Conservation (phyloP, 2,888 invertebrate species). For the Aphodius granarius region DNA sequence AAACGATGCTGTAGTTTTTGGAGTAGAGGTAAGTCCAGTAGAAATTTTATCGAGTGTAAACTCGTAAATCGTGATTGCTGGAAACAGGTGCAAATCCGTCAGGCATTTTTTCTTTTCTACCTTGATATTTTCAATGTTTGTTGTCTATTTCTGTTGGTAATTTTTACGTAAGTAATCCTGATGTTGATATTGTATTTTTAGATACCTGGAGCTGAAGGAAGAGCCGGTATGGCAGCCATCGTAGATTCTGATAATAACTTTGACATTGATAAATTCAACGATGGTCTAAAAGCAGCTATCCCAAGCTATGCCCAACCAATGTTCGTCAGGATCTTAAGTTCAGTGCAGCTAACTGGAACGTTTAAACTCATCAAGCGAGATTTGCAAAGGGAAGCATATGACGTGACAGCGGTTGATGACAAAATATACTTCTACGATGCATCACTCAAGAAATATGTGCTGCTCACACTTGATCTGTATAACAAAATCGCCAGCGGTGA, state of each 20-base stretch:
- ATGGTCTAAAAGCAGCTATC: constrained; percentile 69
- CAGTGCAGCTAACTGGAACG: constrained; percentile 84
- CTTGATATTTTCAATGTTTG: no score
- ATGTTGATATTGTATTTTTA: constrained; percentile 45
- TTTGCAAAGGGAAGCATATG: constrained; percentile 82
- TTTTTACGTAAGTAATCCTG: no score
- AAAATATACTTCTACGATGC: constrained; percentile 64
- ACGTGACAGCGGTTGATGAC: constrained; percentile 72
- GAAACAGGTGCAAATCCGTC: no score
- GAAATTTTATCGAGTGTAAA: not conserved
- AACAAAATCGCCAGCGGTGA: constrained; percentile 44
- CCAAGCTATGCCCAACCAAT: constrained; percentile 88
- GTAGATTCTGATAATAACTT: constrained; percentile 68
- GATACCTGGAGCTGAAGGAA: constrained; percentile 80
- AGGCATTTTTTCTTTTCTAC: no score
- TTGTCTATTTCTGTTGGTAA: no score
- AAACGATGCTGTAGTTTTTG: constrained; percentile 80
- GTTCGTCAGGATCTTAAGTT: constrained; percentile 77
- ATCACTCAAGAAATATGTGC: constrained; percentile 43
- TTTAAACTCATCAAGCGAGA: constrained; percentile 92
- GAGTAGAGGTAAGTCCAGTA: constrained; percentile 80
- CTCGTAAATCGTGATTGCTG: no score
- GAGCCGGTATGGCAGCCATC: constrained; percentile 93
- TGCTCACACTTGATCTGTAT: constrained; percentile 42
- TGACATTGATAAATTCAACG: constrained; percentile 62